Evolutionary conservation across 1,140 invertebrate species (phyloP), one percentile per base, ranked within the genome.

Genomic region (Himalopsyche phryganea): DNA sequence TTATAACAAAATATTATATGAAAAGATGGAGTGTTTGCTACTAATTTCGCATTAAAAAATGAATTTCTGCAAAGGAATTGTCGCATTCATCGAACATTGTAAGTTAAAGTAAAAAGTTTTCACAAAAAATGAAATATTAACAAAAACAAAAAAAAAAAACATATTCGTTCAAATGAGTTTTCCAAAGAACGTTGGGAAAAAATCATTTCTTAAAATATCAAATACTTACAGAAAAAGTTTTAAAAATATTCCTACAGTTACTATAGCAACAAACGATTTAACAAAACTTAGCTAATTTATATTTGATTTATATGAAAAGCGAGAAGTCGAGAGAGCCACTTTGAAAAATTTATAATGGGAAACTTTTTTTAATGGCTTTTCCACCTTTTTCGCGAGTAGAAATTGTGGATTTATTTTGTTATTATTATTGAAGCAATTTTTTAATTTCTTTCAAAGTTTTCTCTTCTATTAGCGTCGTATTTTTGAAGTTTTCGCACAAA

Each of bases 301-400:
- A 63, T 58, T 58, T 54, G 55, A 63, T 63, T 63, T 63, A 58
- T 63, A 58, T 42, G 55, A 46, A 50, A 54, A 41, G 55, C 50
- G 55, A 50, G 50, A 50, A 58, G 50, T 63, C 48, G 51, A 46
- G 44, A 57, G 51, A 42, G 54, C 13, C 46, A 63, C 50, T 54
- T 40, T 50, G 41, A 58, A 62, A 58, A 63, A 58, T 58, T 53
- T 55, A 55, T 54, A 58, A 60, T 50, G 58, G 51, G 51, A 52
- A 62, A 63, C 55, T 58, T 53, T 62, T 63, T 63, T 63, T 63
- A 63, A 58, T 58, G 56, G 51, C 35, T 63, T 63, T 60, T 58
- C 50, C 36, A 61, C 54, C 36, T 42, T 33, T 41, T 35, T 56
- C 52, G 17, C 18, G 50, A 40, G 35, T 46, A 32, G 57, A 52